phyloP scores from a whole-genome alignment of 2,113 vertebrate species.

The Balaenoptera acutorostrata region DNA sequence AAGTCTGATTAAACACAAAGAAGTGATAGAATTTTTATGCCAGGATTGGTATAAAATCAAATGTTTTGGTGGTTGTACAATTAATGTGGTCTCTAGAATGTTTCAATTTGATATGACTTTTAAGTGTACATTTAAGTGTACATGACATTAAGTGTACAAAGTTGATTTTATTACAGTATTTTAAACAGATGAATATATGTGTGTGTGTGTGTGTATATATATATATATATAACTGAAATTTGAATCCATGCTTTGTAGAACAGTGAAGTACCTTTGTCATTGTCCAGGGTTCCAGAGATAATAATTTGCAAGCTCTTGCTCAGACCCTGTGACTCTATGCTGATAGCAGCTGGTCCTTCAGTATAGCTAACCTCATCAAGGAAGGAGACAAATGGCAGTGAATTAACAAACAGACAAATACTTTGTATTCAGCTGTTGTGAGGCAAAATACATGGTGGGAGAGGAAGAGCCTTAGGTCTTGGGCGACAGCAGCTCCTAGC shows the following conservation, averaged over 20 bases:
- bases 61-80: background rate
- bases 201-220: accelerated
- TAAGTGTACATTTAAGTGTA: background rate
- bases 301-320: background rate
- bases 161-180: background rate
- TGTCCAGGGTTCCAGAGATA: background rate
- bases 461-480: background rate
- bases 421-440: background rate
- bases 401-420: background rate
- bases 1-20: slow-evolving; percentile 4
- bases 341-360: background rate
- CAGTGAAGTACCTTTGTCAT: background rate
- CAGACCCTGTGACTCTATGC: background rate
- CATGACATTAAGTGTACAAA: no score
- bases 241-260: background rate
- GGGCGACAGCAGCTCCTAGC: accelerated
- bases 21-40: background rate
- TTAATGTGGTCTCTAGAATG: background rate
- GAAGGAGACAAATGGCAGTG: background rate
- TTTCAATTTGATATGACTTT: background rate
- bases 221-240: background rate
- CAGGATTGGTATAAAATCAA: slow-evolving; percentile 4
- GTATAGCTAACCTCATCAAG: background rate
- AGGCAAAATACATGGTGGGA: background rate
- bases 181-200: background rate